Evolutionary conservation across 1,140 invertebrate species (phyloP), one percentile per base, ranked within the genome.

Genomic region (Ostrea denselamellosa): DNA sequence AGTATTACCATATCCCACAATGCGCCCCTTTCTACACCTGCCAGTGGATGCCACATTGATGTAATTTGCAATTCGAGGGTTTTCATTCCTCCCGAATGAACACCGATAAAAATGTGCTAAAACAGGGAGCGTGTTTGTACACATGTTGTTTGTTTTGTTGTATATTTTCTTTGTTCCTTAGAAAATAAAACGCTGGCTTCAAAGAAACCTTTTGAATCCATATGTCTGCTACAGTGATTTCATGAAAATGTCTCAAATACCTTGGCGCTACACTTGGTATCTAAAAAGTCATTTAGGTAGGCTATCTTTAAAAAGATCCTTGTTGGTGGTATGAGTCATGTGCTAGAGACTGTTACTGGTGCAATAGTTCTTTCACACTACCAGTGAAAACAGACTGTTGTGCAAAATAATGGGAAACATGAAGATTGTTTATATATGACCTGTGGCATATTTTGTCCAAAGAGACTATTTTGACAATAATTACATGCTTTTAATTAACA

Each of bases 361-460:
- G n/a, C n/a, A n/a, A n/a, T n/a, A n/a, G 34, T 44, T 44, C 34
- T 44, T 5, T 1, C 34, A 44, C 34, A 44, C 34, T 44, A 44
- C 34, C 34, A 44, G 1, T 44, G 34, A 44, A 44, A 44, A 44
- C 34, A 44, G 34, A 5, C 34, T 44, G 34, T 44, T 44, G 34
- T 44, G 34, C 5, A 44, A 44, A 44, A 44, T 44, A 44, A 44
- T 44, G 34, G 5, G 34, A 44, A 44, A 44, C 34, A 62, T 19
- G 2, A 62, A n/a, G 19, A 19, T 9, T 56, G 54, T 62, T 62
- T 62, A 62, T 19, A 62, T 62, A 19, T 19, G 25, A 25, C 68
- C 68, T 77, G 68, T 44, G 68, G 68, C 68, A 77, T 34, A 34
- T 77, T 44, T 77, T 4, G 56, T 17, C 56, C 22, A 77, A 77